These are phyloP conservation scores for Plecotus auritus DNA, from an alignment of 2,113 vertebrate species.

Conservation along the genomic window DNA sequence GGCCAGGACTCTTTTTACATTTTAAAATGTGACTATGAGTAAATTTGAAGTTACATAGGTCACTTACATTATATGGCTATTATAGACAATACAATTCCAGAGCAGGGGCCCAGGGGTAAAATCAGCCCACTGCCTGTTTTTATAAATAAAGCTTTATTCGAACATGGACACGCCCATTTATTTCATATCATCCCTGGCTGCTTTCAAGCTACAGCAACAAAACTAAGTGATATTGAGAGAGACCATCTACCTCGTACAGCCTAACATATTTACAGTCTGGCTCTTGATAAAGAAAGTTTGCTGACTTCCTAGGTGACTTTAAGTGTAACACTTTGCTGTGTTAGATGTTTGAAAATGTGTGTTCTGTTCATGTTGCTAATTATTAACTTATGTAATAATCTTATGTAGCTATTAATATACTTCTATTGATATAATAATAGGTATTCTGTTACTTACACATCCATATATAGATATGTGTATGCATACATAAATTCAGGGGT, in stretches of 20 bases:
- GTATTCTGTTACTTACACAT: neutral
- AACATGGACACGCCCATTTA: neutral
- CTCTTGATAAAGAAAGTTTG: neutral
- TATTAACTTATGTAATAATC: neutral
- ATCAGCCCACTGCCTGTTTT: neutral
- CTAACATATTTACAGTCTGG: neutral
- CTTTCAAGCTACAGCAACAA: neutral
- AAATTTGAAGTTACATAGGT: neutral
- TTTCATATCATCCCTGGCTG: neutral
- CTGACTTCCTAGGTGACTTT: neutral
- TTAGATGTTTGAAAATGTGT: neutral
- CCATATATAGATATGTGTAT: neutral
- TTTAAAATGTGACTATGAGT: neutral
- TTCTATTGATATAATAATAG: fast-evolving
- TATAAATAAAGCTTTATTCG: neutral
- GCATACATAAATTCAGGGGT: neutral
- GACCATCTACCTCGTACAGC: neutral
- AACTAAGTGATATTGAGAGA: neutral
- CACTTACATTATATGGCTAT: neutral
- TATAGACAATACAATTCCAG: neutral
- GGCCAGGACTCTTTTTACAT: neutral
- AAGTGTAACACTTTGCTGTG: neutral
- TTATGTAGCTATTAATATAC: neutral
- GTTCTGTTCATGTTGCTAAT: neutral
- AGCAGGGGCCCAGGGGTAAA: neutral